phyloP scores from a whole-genome alignment of 2,797 vertebrate genomes.

The Ctenochaetus hawaiiensis region DNA sequence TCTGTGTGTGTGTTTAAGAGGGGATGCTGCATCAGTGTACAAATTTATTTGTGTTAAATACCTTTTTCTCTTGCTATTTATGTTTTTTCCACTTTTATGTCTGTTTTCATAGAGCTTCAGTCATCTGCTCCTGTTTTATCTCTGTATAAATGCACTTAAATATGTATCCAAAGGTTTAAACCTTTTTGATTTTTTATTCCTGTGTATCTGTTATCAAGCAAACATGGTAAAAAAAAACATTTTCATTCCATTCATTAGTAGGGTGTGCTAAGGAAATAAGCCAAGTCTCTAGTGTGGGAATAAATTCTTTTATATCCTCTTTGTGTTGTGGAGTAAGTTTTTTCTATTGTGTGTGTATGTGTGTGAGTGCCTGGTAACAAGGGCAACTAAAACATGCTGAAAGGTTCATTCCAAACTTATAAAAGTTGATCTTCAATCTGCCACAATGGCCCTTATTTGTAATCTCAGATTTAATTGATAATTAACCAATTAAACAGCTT shows the following conservation, averaged over 20 bases:
- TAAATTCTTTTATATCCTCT: constrained; percentile 60
- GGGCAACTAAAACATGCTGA: neutral
- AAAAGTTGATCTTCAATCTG: neutral
- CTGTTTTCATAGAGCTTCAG: constrained; percentile 43
- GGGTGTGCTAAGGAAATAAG: constrained; percentile 25
- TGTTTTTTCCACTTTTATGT: constrained; percentile 55
- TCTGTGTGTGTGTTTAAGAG: constrained; percentile 47
- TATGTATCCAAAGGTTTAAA: constrained; percentile 23
- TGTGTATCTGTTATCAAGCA: neutral
- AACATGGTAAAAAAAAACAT: neutral
- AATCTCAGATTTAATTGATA: neutral
- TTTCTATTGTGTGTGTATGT: neutral
- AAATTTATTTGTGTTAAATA: constrained; percentile 79
- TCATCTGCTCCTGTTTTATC: constrained; percentile 44
- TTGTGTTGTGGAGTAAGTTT: neutral
- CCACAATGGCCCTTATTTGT: neutral
- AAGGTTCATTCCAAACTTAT: neutral
- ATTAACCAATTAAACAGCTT: constrained; percentile 6
- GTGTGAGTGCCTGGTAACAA: neutral
- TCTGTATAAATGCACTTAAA: constrained; percentile 78
- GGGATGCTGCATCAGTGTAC: constrained; percentile 44
- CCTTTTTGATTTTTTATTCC: neutral
- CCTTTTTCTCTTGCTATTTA: constrained; percentile 71
- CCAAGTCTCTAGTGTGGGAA: constrained; percentile 58
- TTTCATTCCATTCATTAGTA: constrained; percentile 11